A percentile compares a stretch with the other conserved stretches of the same genome.
These are phyloP conservation scores for Egretta garzetta DNA, from an alignment of 2,113 vertebrate species.

Conservation along the genomic window DNA sequence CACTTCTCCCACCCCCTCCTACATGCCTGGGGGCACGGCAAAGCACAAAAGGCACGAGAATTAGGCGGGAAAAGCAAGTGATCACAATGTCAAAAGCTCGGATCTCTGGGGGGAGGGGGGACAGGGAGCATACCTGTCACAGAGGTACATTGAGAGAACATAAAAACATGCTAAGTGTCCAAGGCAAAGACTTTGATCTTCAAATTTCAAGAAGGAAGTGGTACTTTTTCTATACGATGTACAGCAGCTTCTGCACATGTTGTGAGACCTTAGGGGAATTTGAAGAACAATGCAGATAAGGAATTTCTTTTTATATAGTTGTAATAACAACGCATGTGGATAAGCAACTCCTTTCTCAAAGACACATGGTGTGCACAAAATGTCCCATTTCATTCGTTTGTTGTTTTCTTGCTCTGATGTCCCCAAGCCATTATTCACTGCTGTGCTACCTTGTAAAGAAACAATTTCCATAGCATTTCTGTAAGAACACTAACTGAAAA, in stretches of 20 bases:
- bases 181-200: not conserved
- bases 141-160: not conserved
- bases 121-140: too few relatives aligned
- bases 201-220: not conserved
- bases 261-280: not conserved
- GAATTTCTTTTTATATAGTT: not conserved
- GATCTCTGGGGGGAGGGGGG: too few relatives aligned
- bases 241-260: not conserved
- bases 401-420: not conserved
- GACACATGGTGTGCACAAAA: not conserved
- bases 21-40: too few relatives aligned
- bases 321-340: not conserved
- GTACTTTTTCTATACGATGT: not conserved
- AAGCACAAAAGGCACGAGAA: too few relatives aligned
- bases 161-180: not conserved
- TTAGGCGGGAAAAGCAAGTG: too few relatives aligned
- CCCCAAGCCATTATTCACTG: not conserved
- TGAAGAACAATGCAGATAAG: not conserved
- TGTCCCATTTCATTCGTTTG: not conserved
- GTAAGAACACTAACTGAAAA: not conserved
- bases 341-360: not conserved
- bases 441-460: not conserved
- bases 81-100: too few relatives aligned
- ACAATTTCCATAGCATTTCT: not conserved
- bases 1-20: too few relatives aligned